Evolutionary conservation across 2,797 vertebrate species (phyloP), one percentile per base, ranked within the genome.

Genomic region (Galaxias olidus): DNA sequence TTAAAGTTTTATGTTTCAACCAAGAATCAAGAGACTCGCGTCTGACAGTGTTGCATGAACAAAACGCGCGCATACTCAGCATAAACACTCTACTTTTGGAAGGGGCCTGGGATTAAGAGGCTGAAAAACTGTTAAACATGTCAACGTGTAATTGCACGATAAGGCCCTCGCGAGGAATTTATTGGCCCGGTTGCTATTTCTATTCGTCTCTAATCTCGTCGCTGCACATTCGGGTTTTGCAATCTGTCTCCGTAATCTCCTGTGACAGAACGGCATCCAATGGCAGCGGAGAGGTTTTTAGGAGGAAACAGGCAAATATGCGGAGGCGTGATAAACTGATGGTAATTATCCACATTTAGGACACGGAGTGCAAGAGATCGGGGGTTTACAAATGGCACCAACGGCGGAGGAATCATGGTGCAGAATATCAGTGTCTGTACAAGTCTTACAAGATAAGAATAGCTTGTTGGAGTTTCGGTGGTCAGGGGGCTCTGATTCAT

Each of bases 241-340:
- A 97, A 98, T 98, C 97, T 94, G 95, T 95, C 96, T 95, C 94
- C 93, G 93, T 98, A 97, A 98, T 98, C 96, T 98, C 93, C 95
- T 93, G 88, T 90, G 92, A 96, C 95, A 96, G 95, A 94, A 92
- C 91, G 90, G 92, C 95, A 94, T 94, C 96, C 96, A 97, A 97
- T 93, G 89, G 92, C 91, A 92, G 93, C 92, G 88, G 85, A 93
- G 92, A 88, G 83, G 83, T 81, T 94, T 95, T 95, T 96, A 93
- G 93, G 93, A 94, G 93, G 94, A 94, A 91, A 91, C 92, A 92
- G 93, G 93, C 87, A 94, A 95, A 93, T 93, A 95, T 98, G 96
- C 91, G 94, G 91, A 94, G 91, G 94, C 92, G 92, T 96, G 96
- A 98, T 98, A 98, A 98, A 98, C 94, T 94, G 93, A 94, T 93